Base-by-base conservation (phyloP, 1,140 invertebrate species). In the Pogonus chalceus region DNA sequence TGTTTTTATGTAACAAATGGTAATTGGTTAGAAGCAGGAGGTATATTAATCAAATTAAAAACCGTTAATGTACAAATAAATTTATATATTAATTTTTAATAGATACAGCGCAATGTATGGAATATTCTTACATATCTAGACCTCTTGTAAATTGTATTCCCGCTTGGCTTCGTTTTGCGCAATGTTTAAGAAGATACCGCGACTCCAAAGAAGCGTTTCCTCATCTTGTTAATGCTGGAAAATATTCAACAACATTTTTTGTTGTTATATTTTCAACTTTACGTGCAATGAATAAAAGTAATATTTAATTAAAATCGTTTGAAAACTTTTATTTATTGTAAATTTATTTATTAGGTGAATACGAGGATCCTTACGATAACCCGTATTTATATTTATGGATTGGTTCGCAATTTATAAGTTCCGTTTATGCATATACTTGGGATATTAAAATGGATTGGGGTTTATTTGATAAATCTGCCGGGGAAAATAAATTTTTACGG, bases 361-460 rank as follows among this genome's bases (percentile, higher is more conserved):
- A 85, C 65, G 52, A 65, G 1, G 73, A 74, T 59, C 68, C 76
- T 20, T 80, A 77, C 59, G 78, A 84, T 56, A 90, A 89, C 74
- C 86, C 87, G 10, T 92, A 82, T 66, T 80, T 93, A 39, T 90
- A 88, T 73, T 64, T 87, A 47, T 91, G 87, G 87, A 79, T 92
- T 24, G 72, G 79, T 1, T 77, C 84, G 4, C 83, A 84, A 22
- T 68, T 93, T 7, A 68, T 91, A 0, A 90, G 83, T 50, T 90
- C 90, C 0, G 78, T 82, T 46, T 96, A 94, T 67, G 85, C 89
- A 0, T 91, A 91, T 62, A 85, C 85, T 0, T 98, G 95, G 95
- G 95, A 98, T 69, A 84, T 98, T 2, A 93, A 92, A 72, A 94
- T 98, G 90, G 95, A 98, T 79, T 98, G 95, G 95, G 95, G 96